Evolutionary conservation across 2,113 vertebrate genomes (phyloP).

Genomic region (Cochlearius cochlearius): DNA sequence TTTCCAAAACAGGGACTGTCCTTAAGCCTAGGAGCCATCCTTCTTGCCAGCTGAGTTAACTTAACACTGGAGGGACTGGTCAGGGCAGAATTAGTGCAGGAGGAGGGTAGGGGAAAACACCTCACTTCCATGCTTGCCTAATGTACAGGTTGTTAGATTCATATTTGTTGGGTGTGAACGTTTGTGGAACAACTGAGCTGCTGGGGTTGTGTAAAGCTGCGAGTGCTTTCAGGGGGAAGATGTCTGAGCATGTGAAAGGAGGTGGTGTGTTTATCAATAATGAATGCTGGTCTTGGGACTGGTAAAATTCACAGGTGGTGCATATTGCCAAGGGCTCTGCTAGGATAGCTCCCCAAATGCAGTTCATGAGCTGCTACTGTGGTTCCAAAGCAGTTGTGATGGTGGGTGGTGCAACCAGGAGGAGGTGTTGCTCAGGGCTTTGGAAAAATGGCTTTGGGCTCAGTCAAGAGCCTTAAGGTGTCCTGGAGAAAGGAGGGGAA

Average conservation of each 20-base stretch:
- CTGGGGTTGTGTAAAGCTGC: background rate
- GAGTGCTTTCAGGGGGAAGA: background rate
- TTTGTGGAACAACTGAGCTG: background rate
- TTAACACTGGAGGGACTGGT: background rate
- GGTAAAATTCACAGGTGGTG: background rate
- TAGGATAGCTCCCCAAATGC: background rate
- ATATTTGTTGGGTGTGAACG: background rate
- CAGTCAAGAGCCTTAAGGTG: accelerated
- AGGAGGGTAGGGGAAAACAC: background rate
- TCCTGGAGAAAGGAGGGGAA: background rate
- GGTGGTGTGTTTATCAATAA: background rate
- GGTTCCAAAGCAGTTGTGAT: background rate
- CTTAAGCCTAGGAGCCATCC: background rate
- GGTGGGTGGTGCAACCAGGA: background rate
- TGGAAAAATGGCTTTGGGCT: background rate
- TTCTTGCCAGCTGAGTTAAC: background rate
- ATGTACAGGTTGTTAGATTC: background rate
- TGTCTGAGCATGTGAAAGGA: constrained; percentile 11
- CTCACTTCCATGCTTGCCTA: background rate
- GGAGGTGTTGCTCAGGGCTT: background rate
- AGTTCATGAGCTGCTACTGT: background rate
- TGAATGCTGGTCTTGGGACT: background rate
- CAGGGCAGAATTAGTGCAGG: background rate
- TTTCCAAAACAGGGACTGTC: background rate
- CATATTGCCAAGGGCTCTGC: background rate